These are phyloP conservation scores for Rhagonycha lutea DNA, from an alignment of 2,888 invertebrate genomes.

Conservation along the genomic window DNA sequence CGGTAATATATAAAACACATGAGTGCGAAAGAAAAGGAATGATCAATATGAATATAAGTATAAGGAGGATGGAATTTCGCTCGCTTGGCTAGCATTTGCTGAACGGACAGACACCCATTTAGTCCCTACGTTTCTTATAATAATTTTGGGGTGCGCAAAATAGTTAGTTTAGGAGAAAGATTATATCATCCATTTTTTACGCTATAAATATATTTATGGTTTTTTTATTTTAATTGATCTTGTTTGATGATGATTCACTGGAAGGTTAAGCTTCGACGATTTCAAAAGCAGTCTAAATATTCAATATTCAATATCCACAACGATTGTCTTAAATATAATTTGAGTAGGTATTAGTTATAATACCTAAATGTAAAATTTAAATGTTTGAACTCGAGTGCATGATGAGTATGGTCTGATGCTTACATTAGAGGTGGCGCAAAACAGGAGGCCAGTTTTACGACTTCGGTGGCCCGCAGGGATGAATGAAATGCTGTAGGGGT, in stretches of 20 bases:
- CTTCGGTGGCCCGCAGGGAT: slow-evolving; percentile 51
- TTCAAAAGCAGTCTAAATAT: neutral
- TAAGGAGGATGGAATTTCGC: slow-evolving; percentile 26
- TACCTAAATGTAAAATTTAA: neutral
- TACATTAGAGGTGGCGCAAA: slow-evolving; percentile 42
- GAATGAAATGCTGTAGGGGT: slow-evolving; percentile 52
- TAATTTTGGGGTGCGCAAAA: slow-evolving; percentile 50
- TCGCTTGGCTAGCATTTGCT: slow-evolving; percentile 46
- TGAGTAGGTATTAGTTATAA: neutral
- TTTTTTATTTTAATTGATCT: neutral
- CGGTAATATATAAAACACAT: slow-evolving; percentile 50
- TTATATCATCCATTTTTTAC: slow-evolving; percentile 8
- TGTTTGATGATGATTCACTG: neutral
- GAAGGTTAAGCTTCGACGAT: neutral
- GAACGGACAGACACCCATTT: slow-evolving; percentile 54
- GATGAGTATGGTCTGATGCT: slow-evolving; percentile 42
- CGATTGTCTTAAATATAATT: neutral
- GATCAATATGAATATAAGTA: slow-evolving; percentile 10
- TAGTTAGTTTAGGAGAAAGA: slow-evolving; percentile 40
- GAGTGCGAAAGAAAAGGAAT: slow-evolving; percentile 36
- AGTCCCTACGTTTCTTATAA: slow-evolving; percentile 54
- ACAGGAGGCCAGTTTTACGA: slow-evolving; percentile 47
- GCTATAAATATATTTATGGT: slow-evolving; percentile 1
- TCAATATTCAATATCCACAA: neutral
- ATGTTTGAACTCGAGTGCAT: neutral